Conservation (phyloP, 1,140 invertebrate species). For the Lepidurus arcticus region DNA sequence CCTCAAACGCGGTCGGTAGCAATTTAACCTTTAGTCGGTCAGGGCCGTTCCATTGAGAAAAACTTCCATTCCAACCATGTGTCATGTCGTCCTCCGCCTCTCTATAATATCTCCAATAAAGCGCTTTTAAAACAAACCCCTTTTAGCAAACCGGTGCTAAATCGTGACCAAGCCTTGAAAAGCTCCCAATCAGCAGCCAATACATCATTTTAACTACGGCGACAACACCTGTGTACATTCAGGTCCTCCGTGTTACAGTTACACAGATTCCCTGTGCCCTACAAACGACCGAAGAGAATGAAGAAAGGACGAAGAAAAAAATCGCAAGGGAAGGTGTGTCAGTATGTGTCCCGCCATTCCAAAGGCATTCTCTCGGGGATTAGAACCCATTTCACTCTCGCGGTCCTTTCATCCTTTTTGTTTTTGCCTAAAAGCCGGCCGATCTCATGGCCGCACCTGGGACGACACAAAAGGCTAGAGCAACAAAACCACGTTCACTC, state of each 20-base stretch:
- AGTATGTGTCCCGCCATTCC: too few relatives aligned
- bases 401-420: too few relatives aligned
- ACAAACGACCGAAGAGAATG: too few relatives aligned
- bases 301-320: too few relatives aligned
- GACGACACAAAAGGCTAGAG: too few relatives aligned
- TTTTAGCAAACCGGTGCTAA: not conserved
- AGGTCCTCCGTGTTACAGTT: not conserved
- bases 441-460: too few relatives aligned
- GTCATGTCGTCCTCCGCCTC: not conserved
- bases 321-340: too few relatives aligned
- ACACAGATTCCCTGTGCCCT: too few relatives aligned
- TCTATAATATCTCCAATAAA: not conserved
- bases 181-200: not conserved
- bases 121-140: not conserved
- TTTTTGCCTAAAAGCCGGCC: too few relatives aligned
- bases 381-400: too few relatives aligned
- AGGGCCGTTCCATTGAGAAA: conserved; percentile 15
- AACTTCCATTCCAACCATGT: not conserved
- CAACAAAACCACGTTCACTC: too few relatives aligned
- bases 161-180: not conserved
- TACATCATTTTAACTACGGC: not conserved
- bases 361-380: too few relatives aligned
- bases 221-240: not conserved
- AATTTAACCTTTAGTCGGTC: conserved; percentile 7
- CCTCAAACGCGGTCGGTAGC: not conserved